These are phyloP conservation scores for Danaus melanippus DNA, from an alignment of 1,140 invertebrate species.

Conservation along the genomic window DNA sequence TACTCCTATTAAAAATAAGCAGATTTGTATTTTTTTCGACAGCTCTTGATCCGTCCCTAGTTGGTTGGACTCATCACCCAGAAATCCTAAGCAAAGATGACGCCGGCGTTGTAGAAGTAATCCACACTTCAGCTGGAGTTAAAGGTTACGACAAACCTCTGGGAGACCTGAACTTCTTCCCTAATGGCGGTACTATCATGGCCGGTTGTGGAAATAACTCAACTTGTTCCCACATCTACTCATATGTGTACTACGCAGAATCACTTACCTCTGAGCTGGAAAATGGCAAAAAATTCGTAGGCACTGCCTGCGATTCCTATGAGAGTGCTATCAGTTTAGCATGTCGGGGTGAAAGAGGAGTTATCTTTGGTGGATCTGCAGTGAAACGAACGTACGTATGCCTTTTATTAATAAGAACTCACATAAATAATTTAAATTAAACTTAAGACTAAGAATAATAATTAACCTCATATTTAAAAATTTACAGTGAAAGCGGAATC, in stretches of 20 bases:
- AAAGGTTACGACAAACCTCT: constrained; percentile 72
- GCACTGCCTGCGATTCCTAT: constrained; percentile 41
- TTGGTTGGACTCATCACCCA: constrained; percentile 61
- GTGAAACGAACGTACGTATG: constrained; percentile 35
- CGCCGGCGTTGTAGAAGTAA: constrained; percentile 77
- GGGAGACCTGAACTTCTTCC: constrained; percentile 80
- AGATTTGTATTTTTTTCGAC: constrained; percentile 16
- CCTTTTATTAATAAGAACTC: background rate
- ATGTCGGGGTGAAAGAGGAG: constrained; percentile 38
- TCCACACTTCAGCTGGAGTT: constrained; percentile 78
- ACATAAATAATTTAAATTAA: constrained; percentile 2
- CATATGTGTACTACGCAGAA: constrained; percentile 51
- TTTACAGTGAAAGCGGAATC: constrained; percentile 48
- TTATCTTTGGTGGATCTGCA: constrained; percentile 37
- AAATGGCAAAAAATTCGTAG: constrained; percentile 36
- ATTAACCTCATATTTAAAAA: constrained; percentile 13
- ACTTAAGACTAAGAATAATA: constrained; percentile 4
- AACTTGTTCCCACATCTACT: constrained; percentile 39
- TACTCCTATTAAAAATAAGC: background rate
- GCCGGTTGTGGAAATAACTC: constrained; percentile 31
- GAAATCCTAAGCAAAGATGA: constrained; percentile 74
- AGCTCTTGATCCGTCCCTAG: constrained; percentile 74
- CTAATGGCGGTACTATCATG: constrained; percentile 74
- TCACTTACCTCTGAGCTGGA: constrained; percentile 32
- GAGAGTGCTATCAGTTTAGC: constrained; percentile 27